phyloP scores from a whole-genome alignment of 1,140 invertebrate genomes.

The Orius laevigatus region DNA sequence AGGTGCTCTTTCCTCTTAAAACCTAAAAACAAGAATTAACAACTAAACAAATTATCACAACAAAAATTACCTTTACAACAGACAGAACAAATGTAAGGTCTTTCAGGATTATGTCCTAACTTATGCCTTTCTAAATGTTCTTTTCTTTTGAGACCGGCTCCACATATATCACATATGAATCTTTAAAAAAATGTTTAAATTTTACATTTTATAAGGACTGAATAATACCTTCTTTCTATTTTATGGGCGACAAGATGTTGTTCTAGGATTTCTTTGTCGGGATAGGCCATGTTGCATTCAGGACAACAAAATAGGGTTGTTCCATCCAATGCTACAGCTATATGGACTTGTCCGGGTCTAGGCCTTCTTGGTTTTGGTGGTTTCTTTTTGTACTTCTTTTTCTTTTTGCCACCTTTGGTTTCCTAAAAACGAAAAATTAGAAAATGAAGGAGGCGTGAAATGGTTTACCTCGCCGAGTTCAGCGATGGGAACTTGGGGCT shows the following conservation, averaged over 20 bases:
- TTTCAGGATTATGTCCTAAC: slow-evolving; percentile 24
- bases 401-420: slow-evolving; percentile 40
- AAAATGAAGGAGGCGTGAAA: neutral
- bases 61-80: slow-evolving; percentile 48
- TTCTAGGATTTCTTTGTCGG: slow-evolving; percentile 60
- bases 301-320: slow-evolving; percentile 70
- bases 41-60: neutral
- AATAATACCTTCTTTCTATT: slow-evolving; percentile 19
- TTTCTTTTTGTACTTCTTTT: slow-evolving; percentile 66
- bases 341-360: slow-evolving; percentile 47
- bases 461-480: slow-evolving; percentile 5
- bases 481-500: neutral
- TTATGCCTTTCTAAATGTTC: slow-evolving; percentile 27
- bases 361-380: slow-evolving; percentile 40
- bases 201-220: too few relatives aligned
- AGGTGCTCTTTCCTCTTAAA: slow-evolving; percentile 75
- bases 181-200: slow-evolving; percentile 22
- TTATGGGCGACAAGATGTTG: slow-evolving; percentile 64
- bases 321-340: slow-evolving; percentile 65
- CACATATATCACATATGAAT: slow-evolving; percentile 74
- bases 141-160: slow-evolving; percentile 52
- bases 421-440: slow-evolving; percentile 19
- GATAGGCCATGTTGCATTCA: slow-evolving; percentile 72
- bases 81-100: slow-evolving; percentile 56
- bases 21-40: slow-evolving; percentile 5